Base-by-base conservation (phyloP, 2,113 vertebrate species). In the Trochalopteron elliotii region DNA sequence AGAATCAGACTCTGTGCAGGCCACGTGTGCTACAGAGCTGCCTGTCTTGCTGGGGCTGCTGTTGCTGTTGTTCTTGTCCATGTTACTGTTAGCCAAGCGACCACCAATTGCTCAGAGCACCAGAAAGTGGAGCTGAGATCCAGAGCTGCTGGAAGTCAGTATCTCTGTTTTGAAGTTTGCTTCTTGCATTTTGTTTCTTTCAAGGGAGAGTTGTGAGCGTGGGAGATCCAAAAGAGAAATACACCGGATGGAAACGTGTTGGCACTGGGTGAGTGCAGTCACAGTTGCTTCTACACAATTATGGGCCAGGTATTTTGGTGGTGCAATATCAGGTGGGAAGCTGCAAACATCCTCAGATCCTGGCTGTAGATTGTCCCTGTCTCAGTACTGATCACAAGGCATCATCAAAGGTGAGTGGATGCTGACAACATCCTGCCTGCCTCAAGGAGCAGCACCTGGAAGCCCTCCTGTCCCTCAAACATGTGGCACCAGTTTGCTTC, bases 181-280 rank as follows among this genome's bases (percentile, higher is more conserved):
- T 57, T 53, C 83, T 64, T 76, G 49, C 40, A 31, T n/a, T n/a
- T 56, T 83, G 70, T 9, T 85, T 50, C 94, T 93, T 45, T 95
- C 45, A 99, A 44, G 99, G 99, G 97, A 98, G 98, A 95, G 99
- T 99, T 83, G 99, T 99, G 74, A 99, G 98, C 21, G 98, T 99
- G 92, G 99, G 98, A 47, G 98, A 99, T 96, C 99, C 99, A 55
- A 99, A 99, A 96, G 98, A 99, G 98, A 99, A 99, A 97, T 99
- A 99, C 80, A 99, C 98, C 15, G 98, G 98, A 87, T 99, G 99
- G 94, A 98, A 99, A 98, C 98, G 98, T 98, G 99, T 99, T 94
- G 99, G 98, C 92, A 98, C 99, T 97, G 99, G 99, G 99, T 99
- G 97, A 98, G 99, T 98, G 64, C 35, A 60, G 28, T 64, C 44